Evolutionary conservation across 2,797 vertebrate species (phyloP), one percentile per base, ranked within the genome.

Genomic region (Zenarchopterus dispar): DNA sequence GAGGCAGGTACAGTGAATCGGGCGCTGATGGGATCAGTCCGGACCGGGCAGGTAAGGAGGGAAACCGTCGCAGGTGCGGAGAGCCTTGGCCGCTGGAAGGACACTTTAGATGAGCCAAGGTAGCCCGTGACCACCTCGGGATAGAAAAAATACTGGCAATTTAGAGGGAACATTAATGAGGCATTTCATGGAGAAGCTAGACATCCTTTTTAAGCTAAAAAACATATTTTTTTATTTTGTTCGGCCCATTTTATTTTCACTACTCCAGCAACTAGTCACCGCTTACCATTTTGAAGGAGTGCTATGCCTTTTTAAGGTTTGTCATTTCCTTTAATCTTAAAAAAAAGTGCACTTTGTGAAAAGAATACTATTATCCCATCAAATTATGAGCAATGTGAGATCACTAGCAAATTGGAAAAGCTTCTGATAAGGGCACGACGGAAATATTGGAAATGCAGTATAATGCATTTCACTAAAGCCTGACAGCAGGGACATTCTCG

Each of bases 11-110:
- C 62, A 82, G 91, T 94, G 94, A 91, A 91, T 94, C 92, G 88
- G 88, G 81, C 77, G 81, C 72, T 90, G 94, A 95, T 94, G 93
- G 56, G 88, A 94, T 96, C 94, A 85, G 44, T 83, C 85, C 64
- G 78, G 90, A 78, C 75, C 80, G 87, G 87, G 75, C 70, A 70
- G 69, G 72, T 39, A 64, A 67, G 81, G 61, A 60, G 67, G 60
- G 73, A 55, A 26, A 54, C 60, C 41, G 11, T 65, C 5, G 1
- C 59, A 47, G 71, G 69, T 62, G 31, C 55, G 50, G 23, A 8
- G 63, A 75, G 69, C 53, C 5, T 7, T 26, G 52, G 44, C 48
- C 6, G 1, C 21, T 4, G 1, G 69, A 74, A 84, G 75, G 75
- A 77, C 70, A 62, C 61, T 77, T 83, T 33, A 86, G 82, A 79